These are phyloP conservation scores for Aleiodes sp. DNA, from an alignment of 1,140 invertebrate species.

Conservation along the genomic window DNA sequence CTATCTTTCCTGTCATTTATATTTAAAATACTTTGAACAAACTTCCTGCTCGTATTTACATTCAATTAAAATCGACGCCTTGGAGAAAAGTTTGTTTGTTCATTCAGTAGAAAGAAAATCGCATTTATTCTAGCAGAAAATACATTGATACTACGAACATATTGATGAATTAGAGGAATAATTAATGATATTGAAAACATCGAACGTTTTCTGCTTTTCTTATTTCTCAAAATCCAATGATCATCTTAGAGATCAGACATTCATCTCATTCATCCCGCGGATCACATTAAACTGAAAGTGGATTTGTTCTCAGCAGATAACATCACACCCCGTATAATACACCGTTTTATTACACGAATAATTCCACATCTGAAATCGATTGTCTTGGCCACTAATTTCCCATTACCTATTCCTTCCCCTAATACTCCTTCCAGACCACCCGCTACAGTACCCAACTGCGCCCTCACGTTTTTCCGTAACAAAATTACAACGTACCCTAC, in stretches of 20 bases:
- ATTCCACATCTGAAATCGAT: conserved; percentile 51
- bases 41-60: conserved; percentile 56
- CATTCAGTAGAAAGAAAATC: background rate
- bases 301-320: background rate
- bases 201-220: too few relatives aligned
- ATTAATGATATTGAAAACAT: too few relatives aligned
- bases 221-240: too few relatives aligned
- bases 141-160: too few relatives aligned
- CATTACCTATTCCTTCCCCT: conserved; percentile 37
- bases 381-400: conserved; percentile 56
- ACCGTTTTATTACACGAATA: background rate
- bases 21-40: conserved; percentile 50
- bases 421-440: conserved; percentile 19
- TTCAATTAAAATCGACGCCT: conserved; percentile 48
- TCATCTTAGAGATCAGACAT: too few relatives aligned
- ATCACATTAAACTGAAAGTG: too few relatives aligned
- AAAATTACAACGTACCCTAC: conserved; percentile 54
- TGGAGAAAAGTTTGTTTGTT: background rate
- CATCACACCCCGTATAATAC: too few relatives aligned
- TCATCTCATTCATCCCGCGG: too few relatives aligned
- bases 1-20: conserved; percentile 48
- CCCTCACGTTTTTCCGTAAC: conserved; percentile 55
- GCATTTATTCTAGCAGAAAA: conserved; percentile 18
- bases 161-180: too few relatives aligned
- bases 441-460: conserved; percentile 41